Evolutionary conservation across 2,797 vertebrate genomes (phyloP).

Genomic region (Podarcis siculus): DNA sequence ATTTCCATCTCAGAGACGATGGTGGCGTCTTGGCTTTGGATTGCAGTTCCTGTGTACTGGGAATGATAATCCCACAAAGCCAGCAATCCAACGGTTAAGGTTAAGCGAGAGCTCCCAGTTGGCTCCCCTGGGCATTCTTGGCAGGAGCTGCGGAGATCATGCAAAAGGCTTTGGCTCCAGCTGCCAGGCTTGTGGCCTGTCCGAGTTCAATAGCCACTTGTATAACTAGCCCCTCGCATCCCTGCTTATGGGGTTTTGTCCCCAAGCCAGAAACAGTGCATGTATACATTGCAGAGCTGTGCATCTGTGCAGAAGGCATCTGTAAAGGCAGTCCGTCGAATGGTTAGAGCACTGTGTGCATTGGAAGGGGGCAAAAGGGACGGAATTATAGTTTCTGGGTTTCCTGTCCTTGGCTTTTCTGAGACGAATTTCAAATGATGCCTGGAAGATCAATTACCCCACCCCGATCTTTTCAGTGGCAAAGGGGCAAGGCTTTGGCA

Average conservation of each 20-base stretch:
- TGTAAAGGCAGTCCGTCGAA: neutral
- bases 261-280: neutral
- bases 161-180: slow-evolving; percentile 15
- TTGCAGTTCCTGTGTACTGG: neutral
- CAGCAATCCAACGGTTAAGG: slow-evolving; percentile 19
- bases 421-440: neutral
- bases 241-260: neutral
- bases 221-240: slow-evolving; percentile 13
- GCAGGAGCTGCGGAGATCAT: slow-evolving; percentile 9
- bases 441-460: neutral
- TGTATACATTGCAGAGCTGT: neutral
- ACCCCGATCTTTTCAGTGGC: neutral
- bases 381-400: neutral
- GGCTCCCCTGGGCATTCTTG: neutral
- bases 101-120: neutral
- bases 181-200: slow-evolving; percentile 11
- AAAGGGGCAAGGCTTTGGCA: neutral
- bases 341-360: neutral
- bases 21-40: neutral
- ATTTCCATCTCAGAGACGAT: neutral
- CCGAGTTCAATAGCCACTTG: slow-evolving; percentile 19
- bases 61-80: neutral
- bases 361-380: neutral
- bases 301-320: neutral
- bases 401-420: neutral